Evolutionary conservation across 2,113 vertebrate genomes (phyloP).

Genomic region (Chlorodrepanis virens): DNA sequence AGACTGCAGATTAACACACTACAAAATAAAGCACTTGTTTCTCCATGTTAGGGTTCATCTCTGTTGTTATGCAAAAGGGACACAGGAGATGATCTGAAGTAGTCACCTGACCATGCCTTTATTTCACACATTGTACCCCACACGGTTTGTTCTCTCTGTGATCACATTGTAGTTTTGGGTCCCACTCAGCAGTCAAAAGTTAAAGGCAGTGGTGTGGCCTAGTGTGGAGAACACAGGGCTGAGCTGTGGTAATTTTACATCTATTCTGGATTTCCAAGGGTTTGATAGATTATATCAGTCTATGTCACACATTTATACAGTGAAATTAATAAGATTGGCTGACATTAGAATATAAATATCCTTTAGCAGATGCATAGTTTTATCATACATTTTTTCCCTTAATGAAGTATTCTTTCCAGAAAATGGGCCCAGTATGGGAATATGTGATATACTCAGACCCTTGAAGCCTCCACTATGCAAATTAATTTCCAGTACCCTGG

Average conservation of each 20-base stretch:
- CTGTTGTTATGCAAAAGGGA: background rate
- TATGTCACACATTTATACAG: background rate
- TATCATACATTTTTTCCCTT: background rate
- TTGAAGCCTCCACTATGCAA: background rate
- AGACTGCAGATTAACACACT: background rate
- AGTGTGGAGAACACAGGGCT: background rate
- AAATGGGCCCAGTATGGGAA: background rate
- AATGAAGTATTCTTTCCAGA: background rate
- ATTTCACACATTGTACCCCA: background rate
- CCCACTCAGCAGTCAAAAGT: background rate
- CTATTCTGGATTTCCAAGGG: background rate
- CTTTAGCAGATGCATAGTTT: background rate
- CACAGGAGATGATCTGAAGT: background rate
- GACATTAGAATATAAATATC: background rate
- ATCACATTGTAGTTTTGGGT: background rate
- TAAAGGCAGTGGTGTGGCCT: background rate
- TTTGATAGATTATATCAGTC: background rate
- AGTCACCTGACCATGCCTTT: rapidly evolving
- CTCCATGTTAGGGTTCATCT: background rate
- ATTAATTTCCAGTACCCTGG: background rate
- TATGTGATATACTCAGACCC: background rate
- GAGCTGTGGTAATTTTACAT: background rate
- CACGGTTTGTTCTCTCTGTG: background rate
- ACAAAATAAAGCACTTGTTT: background rate
- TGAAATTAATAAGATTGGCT: background rate